These are phyloP conservation scores for Tautogolabrus adspersus DNA, from an alignment of 2,113 vertebrate genomes.

Conservation along the genomic window DNA sequence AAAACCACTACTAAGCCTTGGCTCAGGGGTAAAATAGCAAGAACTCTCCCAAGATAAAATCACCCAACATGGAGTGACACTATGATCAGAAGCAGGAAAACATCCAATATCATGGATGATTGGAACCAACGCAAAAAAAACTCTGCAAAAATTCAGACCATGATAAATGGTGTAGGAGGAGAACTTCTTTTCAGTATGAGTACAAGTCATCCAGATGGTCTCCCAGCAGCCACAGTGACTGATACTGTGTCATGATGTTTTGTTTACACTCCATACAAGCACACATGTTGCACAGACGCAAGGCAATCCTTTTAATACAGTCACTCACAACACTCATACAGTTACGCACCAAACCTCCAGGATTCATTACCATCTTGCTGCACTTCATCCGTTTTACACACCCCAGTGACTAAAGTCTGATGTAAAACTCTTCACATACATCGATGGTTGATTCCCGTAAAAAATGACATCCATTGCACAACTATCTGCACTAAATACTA, in stretches of 20 bases:
- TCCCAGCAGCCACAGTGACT: conserved; percentile 42
- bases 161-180: conserved; percentile 54
- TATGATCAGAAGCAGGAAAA: conserved; percentile 3
- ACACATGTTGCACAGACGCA: conserved; percentile 40
- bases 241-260: conserved; percentile 55
- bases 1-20: conserved; percentile 8
- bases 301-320: background rate
- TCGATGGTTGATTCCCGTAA: background rate
- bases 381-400: conserved; percentile 10
- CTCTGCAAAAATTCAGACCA: conserved; percentile 1
- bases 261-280: conserved; percentile 47
- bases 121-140: background rate
- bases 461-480: conserved; percentile 46
- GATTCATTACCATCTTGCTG: conserved; percentile 10
- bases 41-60: too few relatives aligned
- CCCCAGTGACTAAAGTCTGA: background rate
- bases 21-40: background rate
- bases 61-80: too few relatives aligned
- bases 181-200: conserved; percentile 29
- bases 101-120: background rate
- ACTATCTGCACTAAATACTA: conserved; percentile 28
- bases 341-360: background rate
- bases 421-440: conserved; percentile 1
- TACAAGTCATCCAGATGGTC: conserved; percentile 54
- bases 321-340: background rate